Base-by-base conservation (phyloP, 1,140 invertebrate species). In the Euwallacea fornicatus region DNA sequence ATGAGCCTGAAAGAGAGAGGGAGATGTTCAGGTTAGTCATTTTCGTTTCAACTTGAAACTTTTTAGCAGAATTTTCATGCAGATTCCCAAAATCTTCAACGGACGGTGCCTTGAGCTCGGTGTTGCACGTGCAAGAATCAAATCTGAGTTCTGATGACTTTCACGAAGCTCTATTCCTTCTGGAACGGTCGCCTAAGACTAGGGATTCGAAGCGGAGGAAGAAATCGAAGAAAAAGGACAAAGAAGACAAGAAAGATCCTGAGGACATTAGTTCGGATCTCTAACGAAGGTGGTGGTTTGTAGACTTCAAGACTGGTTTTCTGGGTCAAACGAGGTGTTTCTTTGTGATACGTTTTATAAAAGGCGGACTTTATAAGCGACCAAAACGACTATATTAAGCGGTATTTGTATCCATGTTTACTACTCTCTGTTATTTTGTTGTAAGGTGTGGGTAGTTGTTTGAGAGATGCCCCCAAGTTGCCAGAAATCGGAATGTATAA, bases 141-240 rank as follows among this genome's bases (percentile, higher is more conserved):
- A 86, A 85, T 76, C 74, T 86, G n/a, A 86, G 85, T 79, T 86
- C 85, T 6, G 86, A 88, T 74, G 85, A 86, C 77, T 88, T 88
- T 76, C 86, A 88, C 75, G 86, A 88, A 78, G 86, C 85, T 11
- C 76, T 88, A 4, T 88, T 88, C 71, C 78, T 87, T 6, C 76
- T 86, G 42, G 85, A 86, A 74, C 77, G 84, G 55, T 86, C 85
- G 6, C 85, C 85, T 0, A 85, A 85, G 75, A 81, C 81, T 2
- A 76, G 82, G 61, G 82, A 83, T 66, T 82, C 81, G 0, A 82
- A 82, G 73, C 69, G 82, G 33, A 46, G 80, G 33, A 82, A 82
- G 56, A 80, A 81, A 73, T 81, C 80, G 50, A 82, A 82, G 61
- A 83, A 83, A 66, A 83, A 82, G 66, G 78, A 82, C 3, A 80